A percentile compares a stretch with the other conserved stretches of the same genome.
phyloP scores from a whole-genome alignment of 2,888 invertebrate species.

The Diaperis boleti region DNA sequence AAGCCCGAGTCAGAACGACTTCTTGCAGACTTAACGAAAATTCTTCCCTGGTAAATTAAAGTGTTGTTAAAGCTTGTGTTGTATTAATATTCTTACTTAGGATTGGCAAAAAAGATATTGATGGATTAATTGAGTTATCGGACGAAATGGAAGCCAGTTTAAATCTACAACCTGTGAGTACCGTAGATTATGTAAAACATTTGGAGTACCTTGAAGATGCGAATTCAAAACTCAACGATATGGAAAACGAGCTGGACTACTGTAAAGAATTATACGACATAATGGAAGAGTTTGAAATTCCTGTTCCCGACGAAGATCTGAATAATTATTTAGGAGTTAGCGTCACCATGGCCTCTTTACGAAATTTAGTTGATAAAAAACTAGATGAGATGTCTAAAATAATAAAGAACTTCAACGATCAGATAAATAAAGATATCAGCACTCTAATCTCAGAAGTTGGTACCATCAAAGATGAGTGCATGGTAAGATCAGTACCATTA shows the following conservation, averaged over 20 bases:
- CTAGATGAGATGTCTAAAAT: slow-evolving; percentile 78
- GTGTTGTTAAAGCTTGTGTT: too few species aligned
- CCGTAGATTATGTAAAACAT: slow-evolving; percentile 79
- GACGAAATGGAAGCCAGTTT: slow-evolving; percentile 76
- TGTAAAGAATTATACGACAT: slow-evolving; percentile 86
- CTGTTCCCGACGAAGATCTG: slow-evolving; percentile 79
- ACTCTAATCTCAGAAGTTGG: slow-evolving; percentile 80
- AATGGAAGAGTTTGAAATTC: slow-evolving; percentile 83
- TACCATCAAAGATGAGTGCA: slow-evolving; percentile 78
- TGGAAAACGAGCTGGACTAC: slow-evolving; percentile 83
- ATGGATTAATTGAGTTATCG: slow-evolving; percentile 70
- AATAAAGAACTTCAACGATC: slow-evolving; percentile 77
- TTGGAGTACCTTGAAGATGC: slow-evolving; percentile 78
- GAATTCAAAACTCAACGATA: slow-evolving; percentile 73
- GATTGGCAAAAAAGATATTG: slow-evolving; percentile 73
- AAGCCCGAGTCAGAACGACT: slow-evolving; percentile 79
- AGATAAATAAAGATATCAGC: slow-evolving; percentile 83
- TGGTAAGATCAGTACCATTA: slow-evolving; percentile 69
- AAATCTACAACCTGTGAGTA: slow-evolving; percentile 74
- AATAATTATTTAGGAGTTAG: slow-evolving; percentile 74
- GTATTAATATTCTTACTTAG: slow-evolving; percentile 62
- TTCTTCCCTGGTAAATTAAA: slow-evolving; percentile 78
- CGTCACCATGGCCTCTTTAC: slow-evolving; percentile 72
- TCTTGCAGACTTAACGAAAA: slow-evolving; percentile 73
- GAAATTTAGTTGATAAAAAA: slow-evolving; percentile 78